Conservation (phyloP, 2,113 vertebrate species). For the Pipra filicauda region DNA sequence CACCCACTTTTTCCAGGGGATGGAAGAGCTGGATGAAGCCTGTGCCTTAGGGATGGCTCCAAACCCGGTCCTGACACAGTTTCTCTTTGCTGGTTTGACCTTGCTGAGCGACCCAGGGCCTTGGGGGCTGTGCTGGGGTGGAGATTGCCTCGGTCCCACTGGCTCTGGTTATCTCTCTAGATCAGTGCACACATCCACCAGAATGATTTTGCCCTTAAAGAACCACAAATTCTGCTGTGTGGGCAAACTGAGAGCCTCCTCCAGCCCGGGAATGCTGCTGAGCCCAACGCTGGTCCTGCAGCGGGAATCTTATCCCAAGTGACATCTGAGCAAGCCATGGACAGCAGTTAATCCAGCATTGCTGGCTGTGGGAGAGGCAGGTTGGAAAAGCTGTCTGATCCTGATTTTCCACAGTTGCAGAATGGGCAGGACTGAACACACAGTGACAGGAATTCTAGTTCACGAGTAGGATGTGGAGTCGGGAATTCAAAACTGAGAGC, state of each 20-base stretch:
- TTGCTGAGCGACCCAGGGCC: not conserved
- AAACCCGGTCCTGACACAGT: conserved; percentile 48
- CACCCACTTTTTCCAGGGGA: not conserved
- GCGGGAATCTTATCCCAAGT: not conserved
- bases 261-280: not conserved
- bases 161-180: conserved; percentile 27
- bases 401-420: fast-evolving
- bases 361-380: not conserved
- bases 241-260: not conserved
- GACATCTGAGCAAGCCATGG: not conserved
- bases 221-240: not conserved
- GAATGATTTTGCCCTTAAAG: conserved; percentile 24
- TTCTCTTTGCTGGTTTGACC: conserved; percentile 46
- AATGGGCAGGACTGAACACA: not conserved
- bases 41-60: conserved; percentile 39
- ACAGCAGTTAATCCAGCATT: not conserved
- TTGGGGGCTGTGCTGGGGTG: not conserved
- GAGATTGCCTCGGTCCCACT: not conserved
- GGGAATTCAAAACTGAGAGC: not conserved
- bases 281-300: not conserved
- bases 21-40: not conserved
- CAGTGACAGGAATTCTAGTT: not conserved
- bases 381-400: not conserved
- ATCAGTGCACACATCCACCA: conserved; percentile 29
- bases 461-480: not conserved